Percentiles rank a stretch among this genome's conserved stretches.
Evolutionary conservation across 2,888 invertebrate genomes (phyloP).

Genomic region (Erebia aethiops): DNA sequence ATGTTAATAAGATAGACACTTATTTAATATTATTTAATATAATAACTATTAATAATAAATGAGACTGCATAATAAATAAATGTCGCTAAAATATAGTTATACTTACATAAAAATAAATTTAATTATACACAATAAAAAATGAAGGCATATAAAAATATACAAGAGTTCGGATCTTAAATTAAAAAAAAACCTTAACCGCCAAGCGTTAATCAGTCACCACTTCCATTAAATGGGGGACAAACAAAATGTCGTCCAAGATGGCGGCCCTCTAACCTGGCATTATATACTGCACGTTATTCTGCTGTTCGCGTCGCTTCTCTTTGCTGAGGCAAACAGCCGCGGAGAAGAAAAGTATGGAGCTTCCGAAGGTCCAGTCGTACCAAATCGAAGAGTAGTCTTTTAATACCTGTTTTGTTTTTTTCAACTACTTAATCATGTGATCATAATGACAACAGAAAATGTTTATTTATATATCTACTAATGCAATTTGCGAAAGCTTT

Average conservation of each 20-base stretch:
- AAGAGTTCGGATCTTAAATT: constrained; percentile 26
- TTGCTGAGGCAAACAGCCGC: constrained; percentile 90
- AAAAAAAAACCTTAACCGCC: constrained; percentile 54
- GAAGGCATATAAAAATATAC: constrained; percentile 35
- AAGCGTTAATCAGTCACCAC: constrained; percentile 65
- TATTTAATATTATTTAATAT: too few relatives aligned
- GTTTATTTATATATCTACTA: background rate
- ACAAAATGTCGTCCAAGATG: constrained; percentile 63
- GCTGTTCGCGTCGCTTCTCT: constrained; percentile 88
- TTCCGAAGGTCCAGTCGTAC: constrained; percentile 93
- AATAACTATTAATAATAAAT: too few relatives aligned
- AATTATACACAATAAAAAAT: constrained; percentile 1
- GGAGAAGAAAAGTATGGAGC: constrained; percentile 90
- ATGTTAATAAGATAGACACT: background rate
- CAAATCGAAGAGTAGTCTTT: constrained; percentile 87
- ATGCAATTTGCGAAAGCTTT: background rate
- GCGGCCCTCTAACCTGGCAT: constrained; percentile 90
- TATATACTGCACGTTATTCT: constrained; percentile 93
- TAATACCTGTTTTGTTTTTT: constrained; percentile 83
- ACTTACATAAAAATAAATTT: constrained; percentile 16
- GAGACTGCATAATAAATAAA: too few relatives aligned
- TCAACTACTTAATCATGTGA: constrained; percentile 9
- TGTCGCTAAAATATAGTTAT: background rate
- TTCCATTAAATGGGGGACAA: constrained; percentile 42
- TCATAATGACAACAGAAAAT: background rate